Evolutionary conservation across 92 coral and sea anemone genomes (phyloP).

Genomic region (Nematostella vectensis): DNA sequence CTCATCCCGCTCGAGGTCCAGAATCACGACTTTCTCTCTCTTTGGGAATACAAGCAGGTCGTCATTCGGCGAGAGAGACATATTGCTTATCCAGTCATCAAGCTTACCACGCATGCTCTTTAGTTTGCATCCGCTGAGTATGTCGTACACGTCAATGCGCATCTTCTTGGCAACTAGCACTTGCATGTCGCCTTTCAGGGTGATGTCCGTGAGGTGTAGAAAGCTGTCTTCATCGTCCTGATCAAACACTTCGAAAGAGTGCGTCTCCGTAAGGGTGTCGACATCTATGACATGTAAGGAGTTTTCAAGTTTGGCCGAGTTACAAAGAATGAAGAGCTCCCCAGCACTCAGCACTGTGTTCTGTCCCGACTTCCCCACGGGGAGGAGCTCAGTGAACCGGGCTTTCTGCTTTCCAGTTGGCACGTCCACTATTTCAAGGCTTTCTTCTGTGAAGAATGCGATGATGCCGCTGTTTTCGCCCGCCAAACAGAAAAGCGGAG

Average conservation of each 20-base stretch:
- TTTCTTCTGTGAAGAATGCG: slow-evolving; percentile 49
- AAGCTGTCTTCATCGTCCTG: slow-evolving; percentile 63
- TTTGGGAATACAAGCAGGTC: slow-evolving; percentile 55
- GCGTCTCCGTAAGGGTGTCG: slow-evolving; percentile 8
- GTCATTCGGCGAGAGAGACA: slow-evolving; percentile 27
- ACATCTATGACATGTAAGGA: slow-evolving; percentile 49
- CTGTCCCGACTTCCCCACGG: slow-evolving; percentile 67
- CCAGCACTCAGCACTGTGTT: slow-evolving; percentile 43
- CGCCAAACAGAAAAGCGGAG: slow-evolving; percentile 49
- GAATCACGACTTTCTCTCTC: slow-evolving; percentile 41
- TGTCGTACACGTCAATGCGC: slow-evolving; percentile 54
- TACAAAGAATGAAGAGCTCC: slow-evolving; percentile 37
- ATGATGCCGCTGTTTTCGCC: slow-evolving; percentile 47
- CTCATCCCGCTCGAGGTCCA: slow-evolving; percentile 52
- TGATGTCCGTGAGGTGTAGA: slow-evolving; percentile 61
- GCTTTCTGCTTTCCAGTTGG: slow-evolving; percentile 31
- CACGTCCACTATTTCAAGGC: slow-evolving; percentile 36
- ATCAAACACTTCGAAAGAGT: slow-evolving; percentile 53
- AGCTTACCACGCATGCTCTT: slow-evolving; percentile 53
- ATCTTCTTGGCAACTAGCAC: slow-evolving; percentile 76
- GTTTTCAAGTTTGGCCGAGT: slow-evolving; percentile 63
- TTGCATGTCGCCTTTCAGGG: slow-evolving; percentile 47
- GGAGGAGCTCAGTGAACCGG: slow-evolving; percentile 23
- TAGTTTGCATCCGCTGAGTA: slow-evolving; percentile 36
- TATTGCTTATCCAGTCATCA: slow-evolving; percentile 72